Percentiles rank a stretch among this genome's conserved stretches.
Conservation (phyloP, 2,888 invertebrate genomes). For the Scaptodrosophila latifasciaeformis region DNA sequence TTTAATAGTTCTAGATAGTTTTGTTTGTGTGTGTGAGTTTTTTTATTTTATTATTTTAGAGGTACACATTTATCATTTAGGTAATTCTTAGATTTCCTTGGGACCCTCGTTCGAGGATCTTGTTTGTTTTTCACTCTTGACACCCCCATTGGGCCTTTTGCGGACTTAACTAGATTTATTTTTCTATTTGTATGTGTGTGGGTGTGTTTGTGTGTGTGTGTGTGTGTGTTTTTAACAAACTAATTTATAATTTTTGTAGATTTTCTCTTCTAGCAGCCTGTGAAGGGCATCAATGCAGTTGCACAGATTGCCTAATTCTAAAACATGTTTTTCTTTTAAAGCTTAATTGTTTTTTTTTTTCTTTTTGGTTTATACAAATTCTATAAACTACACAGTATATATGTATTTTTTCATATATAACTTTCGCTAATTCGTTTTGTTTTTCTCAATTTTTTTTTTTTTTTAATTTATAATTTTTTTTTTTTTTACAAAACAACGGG, state of each 20-base stretch:
- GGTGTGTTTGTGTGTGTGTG: conserved; percentile 6
- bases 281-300: conserved; percentile 62
- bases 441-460: conserved; percentile 21
- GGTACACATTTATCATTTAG: no score
- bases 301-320: conserved; percentile 26
- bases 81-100: not conserved
- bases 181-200: conserved; percentile 1
- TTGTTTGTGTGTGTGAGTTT: no score
- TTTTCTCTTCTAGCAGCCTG: conserved; percentile 70
- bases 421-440: no score
- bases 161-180: not conserved
- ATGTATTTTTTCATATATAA: no score
- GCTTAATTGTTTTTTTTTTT: conserved; percentile 37
- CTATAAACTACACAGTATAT: no score
- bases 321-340: conserved; percentile 38
- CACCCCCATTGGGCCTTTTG: no score
- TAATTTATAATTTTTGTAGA: conserved; percentile 19
- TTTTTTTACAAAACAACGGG: conserved; percentile 25
- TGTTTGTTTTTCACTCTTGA: conserved; percentile 27
- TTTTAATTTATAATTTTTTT: conserved; percentile 15
- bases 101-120: not conserved
- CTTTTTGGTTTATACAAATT: not conserved
- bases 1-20: no score
- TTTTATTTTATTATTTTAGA: no score
- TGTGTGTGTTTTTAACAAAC: conserved; percentile 17